phyloP scores from a whole-genome alignment of 2,113 vertebrate genomes.

The Larimichthys crocea region DNA sequence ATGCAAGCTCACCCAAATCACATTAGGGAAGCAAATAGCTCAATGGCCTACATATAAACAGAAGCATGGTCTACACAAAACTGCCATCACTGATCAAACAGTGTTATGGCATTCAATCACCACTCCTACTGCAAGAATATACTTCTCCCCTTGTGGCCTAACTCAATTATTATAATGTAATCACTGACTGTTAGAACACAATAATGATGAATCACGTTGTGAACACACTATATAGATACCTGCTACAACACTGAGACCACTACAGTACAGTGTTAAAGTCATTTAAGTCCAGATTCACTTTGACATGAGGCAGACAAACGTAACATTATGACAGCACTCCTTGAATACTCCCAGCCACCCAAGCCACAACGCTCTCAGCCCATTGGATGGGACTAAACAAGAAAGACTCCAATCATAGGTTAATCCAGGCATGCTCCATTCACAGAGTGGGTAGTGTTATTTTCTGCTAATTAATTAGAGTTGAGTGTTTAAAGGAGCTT shows the following conservation, averaged over 20 bases:
- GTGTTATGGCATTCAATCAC: background rate
- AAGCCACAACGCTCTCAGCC: background rate
- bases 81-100: background rate
- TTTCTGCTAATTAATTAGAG: constrained; percentile 58
- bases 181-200: background rate
- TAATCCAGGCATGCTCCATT: constrained; percentile 24
- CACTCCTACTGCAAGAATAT: background rate
- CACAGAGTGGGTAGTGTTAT: constrained; percentile 19
- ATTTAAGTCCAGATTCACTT: background rate
- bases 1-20: constrained; percentile 23
- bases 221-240: background rate
- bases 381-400: background rate
- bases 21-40: constrained; percentile 7
- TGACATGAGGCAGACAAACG: background rate
- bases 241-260: background rate
- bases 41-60: background rate
- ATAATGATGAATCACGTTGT: background rate
- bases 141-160: background rate
- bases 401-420: background rate
- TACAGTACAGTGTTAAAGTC: background rate
- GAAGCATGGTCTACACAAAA: background rate
- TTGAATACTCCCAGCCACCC: background rate
- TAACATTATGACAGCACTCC: background rate
- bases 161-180: background rate
- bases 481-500: constrained; percentile 61